Conservation (phyloP, 2,888 invertebrate genomes). For the Drosophila stalkeri region DNA sequence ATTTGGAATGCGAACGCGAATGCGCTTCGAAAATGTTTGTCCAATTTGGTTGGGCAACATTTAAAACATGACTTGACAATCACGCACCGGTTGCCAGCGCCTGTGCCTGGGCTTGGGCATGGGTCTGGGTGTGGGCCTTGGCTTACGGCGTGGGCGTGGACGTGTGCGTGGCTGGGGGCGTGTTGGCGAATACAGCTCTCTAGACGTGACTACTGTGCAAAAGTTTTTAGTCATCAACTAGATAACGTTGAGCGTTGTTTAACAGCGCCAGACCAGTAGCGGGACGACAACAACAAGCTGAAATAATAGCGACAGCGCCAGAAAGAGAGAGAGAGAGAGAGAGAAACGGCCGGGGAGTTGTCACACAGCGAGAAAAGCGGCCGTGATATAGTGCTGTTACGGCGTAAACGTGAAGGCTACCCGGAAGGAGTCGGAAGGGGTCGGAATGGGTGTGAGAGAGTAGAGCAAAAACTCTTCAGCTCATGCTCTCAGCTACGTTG, state of each 20-base stretch:
- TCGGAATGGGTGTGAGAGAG: no score
- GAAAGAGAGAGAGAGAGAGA: no score
- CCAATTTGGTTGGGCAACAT: conserved; percentile 79
- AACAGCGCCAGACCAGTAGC: conserved; percentile 43
- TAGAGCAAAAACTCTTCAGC: neutral
- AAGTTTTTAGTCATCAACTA: conserved; percentile 76
- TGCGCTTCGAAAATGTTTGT: conserved; percentile 75
- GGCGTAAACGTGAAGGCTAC: no score
- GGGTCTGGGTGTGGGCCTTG: neutral
- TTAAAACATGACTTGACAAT: conserved; percentile 79
- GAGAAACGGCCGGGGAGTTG: neutral
- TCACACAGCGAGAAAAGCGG: conserved; percentile 27
- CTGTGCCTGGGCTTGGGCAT: neutral
- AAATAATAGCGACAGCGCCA: conserved; percentile 14
- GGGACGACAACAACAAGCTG: conserved; percentile 19
- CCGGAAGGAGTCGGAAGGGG: no score
- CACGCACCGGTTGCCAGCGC: conserved; percentile 60
- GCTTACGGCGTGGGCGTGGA: neutral
- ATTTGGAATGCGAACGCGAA: conserved; percentile 68
- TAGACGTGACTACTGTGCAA: conserved; percentile 70
- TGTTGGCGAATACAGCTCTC: conserved; percentile 10
- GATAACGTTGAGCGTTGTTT: conserved; percentile 74
- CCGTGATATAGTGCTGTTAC: neutral
- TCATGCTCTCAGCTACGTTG: neutral
- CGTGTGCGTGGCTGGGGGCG: conserved; percentile 21